Base-by-base conservation (phyloP, 2,888 invertebrate genomes). In the Xanthia togata region DNA sequence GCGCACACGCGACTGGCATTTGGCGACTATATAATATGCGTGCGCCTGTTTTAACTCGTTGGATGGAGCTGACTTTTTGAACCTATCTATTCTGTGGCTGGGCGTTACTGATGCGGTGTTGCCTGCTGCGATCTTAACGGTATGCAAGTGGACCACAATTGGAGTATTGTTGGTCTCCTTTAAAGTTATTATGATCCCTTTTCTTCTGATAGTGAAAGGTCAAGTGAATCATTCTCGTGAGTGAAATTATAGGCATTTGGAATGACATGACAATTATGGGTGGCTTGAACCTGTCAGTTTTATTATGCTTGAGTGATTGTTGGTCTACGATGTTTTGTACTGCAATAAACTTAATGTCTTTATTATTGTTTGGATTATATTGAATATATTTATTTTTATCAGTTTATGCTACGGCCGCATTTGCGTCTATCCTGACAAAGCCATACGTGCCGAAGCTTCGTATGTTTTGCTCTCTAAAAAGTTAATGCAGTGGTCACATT, bases 51-150 rank as follows among this genome's bases (percentile, higher is more conserved):
- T 78, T 38, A 11, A 8, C 23, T 60, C 4, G 11, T 31, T 47
- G 14, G 35, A n/a, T 38, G 11, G 0, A 70, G 26, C 4, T 3
- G 3, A 26, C 1, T 23, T 80, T 62, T 62, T 77, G 60, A 38
- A 44, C 17, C 53, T 47, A 38, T 44, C 14, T 47, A 31, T 38
- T 62, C 23, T 26, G 14, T 80, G 44, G 62, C 38, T 80, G 83
- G 84, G 79, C 83, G 74, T 76, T 38, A 38, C 44, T 59, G 68
- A 38, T 50, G 50, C 50, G 8, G 20, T 20, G 50, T 20, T 63
- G 73, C 89, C 86, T 82, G 84, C 86, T 87, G 89, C 44, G 84
- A 72, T 71, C 70, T 68, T 88, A 88, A 88, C 89, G 89, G 88
- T 87, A 77, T 81, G 79, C 78, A 84, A 79, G 76, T 80, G 79